Percentiles rank a stretch among this genome's conserved stretches.
These are phyloP conservation scores for Shargacucullia verbasci DNA, from an alignment of 2,888 invertebrate genomes.

Conservation along the genomic window DNA sequence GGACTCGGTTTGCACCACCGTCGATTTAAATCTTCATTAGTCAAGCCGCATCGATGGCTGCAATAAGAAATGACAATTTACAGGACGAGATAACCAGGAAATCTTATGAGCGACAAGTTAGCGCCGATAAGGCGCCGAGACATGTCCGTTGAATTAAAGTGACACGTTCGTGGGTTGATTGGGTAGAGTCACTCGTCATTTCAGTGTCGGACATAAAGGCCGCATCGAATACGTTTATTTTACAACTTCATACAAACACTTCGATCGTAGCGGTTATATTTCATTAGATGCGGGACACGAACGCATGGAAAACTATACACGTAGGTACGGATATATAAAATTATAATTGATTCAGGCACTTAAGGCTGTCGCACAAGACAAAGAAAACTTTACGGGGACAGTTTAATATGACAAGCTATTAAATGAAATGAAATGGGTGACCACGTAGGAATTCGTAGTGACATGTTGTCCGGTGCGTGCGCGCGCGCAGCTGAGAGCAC, in stretches of 20 bases:
- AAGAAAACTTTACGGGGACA: slow-evolving; percentile 62
- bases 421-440: slow-evolving; percentile 75
- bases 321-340: slow-evolving; percentile 64
- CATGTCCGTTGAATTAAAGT: slow-evolving; percentile 71
- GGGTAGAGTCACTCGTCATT: slow-evolving; percentile 59
- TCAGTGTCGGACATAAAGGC: slow-evolving; percentile 54
- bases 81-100: slow-evolving; percentile 75
- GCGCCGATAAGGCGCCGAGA: slow-evolving; percentile 65
- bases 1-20: slow-evolving; percentile 94
- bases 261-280: slow-evolving; percentile 66
- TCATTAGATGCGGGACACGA: slow-evolving; percentile 65
- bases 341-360: slow-evolving; percentile 72
- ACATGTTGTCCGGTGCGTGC: slow-evolving; percentile 53
- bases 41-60: slow-evolving; percentile 95
- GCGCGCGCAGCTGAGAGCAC: slow-evolving; percentile 57
- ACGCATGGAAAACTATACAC: slow-evolving; percentile 60
- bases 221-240: slow-evolving; percentile 63
- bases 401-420: slow-evolving; percentile 76
- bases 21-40: slow-evolving; percentile 95
- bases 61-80: slow-evolving; percentile 80
- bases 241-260: slow-evolving; percentile 65
- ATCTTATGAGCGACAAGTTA: slow-evolving; percentile 69
- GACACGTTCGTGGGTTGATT: slow-evolving; percentile 62
- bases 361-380: slow-evolving; percentile 66
- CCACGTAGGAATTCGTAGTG: slow-evolving; percentile 73